A percentile compares a stretch with the other conserved stretches of the same genome.
phyloP scores from a whole-genome alignment of 2,113 vertebrate species.

The Marmota monax region DNA sequence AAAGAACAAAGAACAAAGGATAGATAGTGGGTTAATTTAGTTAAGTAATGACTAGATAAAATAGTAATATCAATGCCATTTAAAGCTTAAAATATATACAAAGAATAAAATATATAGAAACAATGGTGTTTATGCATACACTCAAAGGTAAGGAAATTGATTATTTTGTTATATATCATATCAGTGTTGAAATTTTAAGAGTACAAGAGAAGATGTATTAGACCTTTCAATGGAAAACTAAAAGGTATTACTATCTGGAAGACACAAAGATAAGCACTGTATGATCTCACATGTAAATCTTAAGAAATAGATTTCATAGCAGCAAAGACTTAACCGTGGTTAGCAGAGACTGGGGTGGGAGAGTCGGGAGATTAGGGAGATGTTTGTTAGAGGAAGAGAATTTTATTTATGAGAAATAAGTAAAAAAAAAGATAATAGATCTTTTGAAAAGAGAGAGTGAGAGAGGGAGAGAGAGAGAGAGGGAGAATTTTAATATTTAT shows the following conservation, averaged over 20 bases:
- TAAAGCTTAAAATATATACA: background rate
- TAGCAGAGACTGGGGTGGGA: background rate
- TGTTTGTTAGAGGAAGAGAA: background rate
- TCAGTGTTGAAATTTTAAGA: background rate
- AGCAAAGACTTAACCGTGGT: background rate
- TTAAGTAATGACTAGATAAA: background rate
- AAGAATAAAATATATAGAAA: background rate
- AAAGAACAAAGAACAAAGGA: background rate
- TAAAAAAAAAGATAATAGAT: too few relatives aligned
- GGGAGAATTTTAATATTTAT: too few relatives aligned
- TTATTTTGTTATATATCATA: background rate
- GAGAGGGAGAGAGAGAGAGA: too few relatives aligned
- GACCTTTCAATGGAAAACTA: background rate
- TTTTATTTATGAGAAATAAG: background rate
- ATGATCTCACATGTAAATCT: background rate
- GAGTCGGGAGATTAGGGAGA: background rate
- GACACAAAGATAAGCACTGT: background rate
- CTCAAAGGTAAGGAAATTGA: too few relatives aligned
- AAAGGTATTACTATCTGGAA: background rate
- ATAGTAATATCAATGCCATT: background rate
- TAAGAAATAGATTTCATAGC: background rate
- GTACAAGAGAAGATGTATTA: background rate
- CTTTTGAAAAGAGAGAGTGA: too few relatives aligned
- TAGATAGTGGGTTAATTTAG: background rate
- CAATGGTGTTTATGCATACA: background rate